phyloP scores from a whole-genome alignment of 2,113 vertebrate genomes.

The Ivindomyrus marchei region DNA sequence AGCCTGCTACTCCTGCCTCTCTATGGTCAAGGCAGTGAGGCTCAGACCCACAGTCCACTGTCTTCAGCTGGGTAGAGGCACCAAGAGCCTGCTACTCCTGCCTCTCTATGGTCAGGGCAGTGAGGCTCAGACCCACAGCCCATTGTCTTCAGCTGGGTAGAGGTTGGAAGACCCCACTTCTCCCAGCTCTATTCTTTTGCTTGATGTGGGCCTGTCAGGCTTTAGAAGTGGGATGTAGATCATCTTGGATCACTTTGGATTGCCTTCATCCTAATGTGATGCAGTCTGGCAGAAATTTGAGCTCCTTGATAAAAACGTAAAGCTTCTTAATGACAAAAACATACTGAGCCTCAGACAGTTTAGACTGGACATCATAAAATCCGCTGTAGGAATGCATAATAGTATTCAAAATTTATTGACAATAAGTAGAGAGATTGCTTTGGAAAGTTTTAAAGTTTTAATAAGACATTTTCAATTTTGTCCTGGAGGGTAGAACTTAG shows the following conservation, averaged over 20 bases:
- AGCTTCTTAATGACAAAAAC: neutral
- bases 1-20: neutral
- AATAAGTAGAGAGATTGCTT: neutral
- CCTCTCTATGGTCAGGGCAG: too few relatives aligned
- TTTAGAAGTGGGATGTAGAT: neutral
- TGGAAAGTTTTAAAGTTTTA: neutral
- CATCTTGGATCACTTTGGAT: neutral
- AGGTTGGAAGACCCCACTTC: neutral
- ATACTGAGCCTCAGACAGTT: neutral
- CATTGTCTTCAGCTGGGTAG: neutral
- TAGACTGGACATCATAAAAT: neutral
- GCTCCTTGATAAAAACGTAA: neutral
- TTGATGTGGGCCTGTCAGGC: neutral
- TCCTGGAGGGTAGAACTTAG: neutral
- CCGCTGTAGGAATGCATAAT: neutral
- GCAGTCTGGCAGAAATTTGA: neutral
- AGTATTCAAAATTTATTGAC: neutral
- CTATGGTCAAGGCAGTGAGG: neutral
- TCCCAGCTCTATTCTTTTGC: neutral
- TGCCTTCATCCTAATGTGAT: neutral
- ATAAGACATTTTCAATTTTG: neutral
- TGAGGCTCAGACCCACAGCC: too few relatives aligned
- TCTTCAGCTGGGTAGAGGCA: neutral
- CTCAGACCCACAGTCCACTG: neutral
- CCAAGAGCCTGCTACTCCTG: too few relatives aligned